Evolutionary conservation across 1,140 invertebrate genomes (phyloP).

Genomic region (Drosophila albomicans): DNA sequence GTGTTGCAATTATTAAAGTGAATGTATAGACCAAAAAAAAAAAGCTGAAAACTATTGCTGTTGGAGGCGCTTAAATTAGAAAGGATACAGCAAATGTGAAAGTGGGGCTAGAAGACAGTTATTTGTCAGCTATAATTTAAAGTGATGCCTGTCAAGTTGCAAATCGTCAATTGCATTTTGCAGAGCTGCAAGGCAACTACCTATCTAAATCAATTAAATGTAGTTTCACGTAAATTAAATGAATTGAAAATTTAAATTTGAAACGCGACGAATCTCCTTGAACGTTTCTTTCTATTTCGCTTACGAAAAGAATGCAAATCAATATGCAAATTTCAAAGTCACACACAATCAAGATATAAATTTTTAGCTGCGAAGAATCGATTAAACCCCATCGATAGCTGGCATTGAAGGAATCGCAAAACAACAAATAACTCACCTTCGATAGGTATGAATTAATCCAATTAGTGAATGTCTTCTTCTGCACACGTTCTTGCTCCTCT

Average conservation of each 20-base stretch:
- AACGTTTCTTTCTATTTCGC: conserved; percentile 34
- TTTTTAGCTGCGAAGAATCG: conserved; percentile 53
- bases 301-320: conserved; percentile 48
- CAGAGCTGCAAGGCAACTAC: background rate
- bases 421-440: conserved; percentile 90
- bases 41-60: conserved; percentile 10
- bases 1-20: conserved; percentile 45
- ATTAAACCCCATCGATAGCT: conserved; percentile 38
- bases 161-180: background rate
- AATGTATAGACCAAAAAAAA: conserved; percentile 33
- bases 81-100: conserved; percentile 41
- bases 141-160: conserved; percentile 11
- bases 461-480: conserved; percentile 99
- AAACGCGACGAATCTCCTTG: background rate
- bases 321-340: conserved; percentile 75
- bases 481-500: conserved; percentile 99
- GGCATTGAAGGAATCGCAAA: conserved; percentile 22
- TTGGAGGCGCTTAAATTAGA: conserved; percentile 51
- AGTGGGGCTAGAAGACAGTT: conserved; percentile 40
- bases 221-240: conserved; percentile 7
- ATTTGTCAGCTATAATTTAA: conserved; percentile 25
- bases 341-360: conserved; percentile 47
- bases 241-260: conserved; percentile 25
- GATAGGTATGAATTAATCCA: conserved; percentile 99
- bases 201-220: background rate